These are phyloP conservation scores for Volucella zonaria DNA, from an alignment of 2,888 invertebrate genomes.

Conservation along the genomic window DNA sequence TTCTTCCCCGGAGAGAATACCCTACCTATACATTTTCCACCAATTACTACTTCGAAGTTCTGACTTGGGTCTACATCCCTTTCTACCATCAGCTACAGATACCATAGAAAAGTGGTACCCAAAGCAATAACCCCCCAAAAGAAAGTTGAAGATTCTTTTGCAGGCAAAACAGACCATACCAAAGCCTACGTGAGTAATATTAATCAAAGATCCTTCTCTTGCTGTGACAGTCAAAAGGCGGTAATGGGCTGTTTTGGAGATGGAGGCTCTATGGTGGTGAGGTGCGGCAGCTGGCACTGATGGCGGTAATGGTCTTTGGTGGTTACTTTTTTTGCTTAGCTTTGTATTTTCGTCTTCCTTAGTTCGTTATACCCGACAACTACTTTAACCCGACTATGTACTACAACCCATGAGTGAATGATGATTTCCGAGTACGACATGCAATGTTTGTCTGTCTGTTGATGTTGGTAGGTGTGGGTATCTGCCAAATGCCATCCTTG, in stretches of 20 bases:
- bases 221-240: constrained; percentile 30
- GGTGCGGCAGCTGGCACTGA: constrained; percentile 14
- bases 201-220: constrained; percentile 22
- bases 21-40: not conserved
- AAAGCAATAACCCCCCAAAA: constrained; percentile 19
- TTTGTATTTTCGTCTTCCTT: not conserved
- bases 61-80: not conserved
- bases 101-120: constrained; percentile 1
- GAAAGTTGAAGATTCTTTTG: constrained; percentile 2
- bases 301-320: constrained; percentile 4
- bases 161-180: constrained; percentile 17
- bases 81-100: not conserved
- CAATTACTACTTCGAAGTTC: constrained; percentile 4
- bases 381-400: no score
- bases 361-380: not conserved
- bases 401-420: no score
- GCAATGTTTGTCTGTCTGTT: not conserved
- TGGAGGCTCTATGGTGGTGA: not conserved
- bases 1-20: not conserved
- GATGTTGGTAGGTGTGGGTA: not conserved
- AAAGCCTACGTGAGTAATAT: constrained; percentile 52
- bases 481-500: constrained; percentile 14
- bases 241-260: not conserved
- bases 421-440: constrained; percentile 3
- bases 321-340: constrained; percentile 13